Evolutionary conservation across 2,888 invertebrate genomes (phyloP), one percentile per base, ranked within the genome.

Genomic region (Morpho deidamia): DNA sequence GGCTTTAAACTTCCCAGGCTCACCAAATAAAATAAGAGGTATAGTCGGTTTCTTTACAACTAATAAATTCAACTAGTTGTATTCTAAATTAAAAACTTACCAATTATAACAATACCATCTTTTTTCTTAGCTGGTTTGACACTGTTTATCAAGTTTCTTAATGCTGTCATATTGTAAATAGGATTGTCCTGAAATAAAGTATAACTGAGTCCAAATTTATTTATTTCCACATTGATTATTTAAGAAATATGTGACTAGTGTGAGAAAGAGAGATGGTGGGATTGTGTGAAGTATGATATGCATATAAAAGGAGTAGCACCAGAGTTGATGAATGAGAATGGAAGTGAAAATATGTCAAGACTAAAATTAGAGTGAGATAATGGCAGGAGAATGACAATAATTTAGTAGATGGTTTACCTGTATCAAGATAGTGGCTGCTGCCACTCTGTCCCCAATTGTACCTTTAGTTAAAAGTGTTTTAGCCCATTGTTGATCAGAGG

Each of bases 401-500:
- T 23, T 23, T 1, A 23, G 2, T 23, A 1, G 23, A 23, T 23
- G 5, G 23, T 8, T n/a, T 63, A 90, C 90, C 72, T 90, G 90
- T 58, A 97, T 92, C 23, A 94, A 83, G 23, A 98, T 90, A 7
- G 95, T 94, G 55, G 94, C 93, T 0, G 97, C 97, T 2, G 97
- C 97, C 55, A 97, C 92, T 85, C 95, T 95, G 80, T 98, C 98
- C 0, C 94, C 92, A 0, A 94, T 91, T 0, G 97, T 97, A 61
- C 98, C 98, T 64, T 94, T 94, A 9, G 92, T 90, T 64, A 96
- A 85, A 8, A 97, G 92, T 1, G 94, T 95, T 65, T 93, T 92
- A 59, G 96, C 92, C 96, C 96, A 97, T 53, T 92, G 90, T 66
- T 92, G 92, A 65, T 95, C 94, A 0, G 93, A 92, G 34, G 91